Conservation (phyloP, 2,797 vertebrate species). For the Podarcis siculus region DNA sequence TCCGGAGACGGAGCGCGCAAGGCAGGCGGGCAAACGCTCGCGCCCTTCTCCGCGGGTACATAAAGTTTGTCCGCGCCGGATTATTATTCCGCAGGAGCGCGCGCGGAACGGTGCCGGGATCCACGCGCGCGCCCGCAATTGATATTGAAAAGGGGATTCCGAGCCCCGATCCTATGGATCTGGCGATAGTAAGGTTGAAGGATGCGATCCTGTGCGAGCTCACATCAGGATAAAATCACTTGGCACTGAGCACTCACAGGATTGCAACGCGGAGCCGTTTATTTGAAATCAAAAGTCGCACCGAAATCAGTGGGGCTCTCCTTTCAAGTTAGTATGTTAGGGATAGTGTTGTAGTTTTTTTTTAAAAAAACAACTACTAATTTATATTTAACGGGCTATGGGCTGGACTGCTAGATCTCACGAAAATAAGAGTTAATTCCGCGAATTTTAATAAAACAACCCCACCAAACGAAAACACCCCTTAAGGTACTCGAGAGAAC, state of each 20-base stretch:
- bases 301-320: background rate
- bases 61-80: background rate
- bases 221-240: background rate
- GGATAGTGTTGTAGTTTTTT: no score
- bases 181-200: no score
- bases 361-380: background rate
- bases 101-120: background rate
- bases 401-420: no score
- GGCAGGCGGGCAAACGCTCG: background rate
- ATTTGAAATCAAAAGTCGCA: background rate
- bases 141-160: background rate
- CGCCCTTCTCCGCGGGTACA: background rate
- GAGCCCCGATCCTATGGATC: no score
- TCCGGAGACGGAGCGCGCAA: background rate
- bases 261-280: background rate
- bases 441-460: background rate
- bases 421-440: background rate
- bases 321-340: background rate
- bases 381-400: background rate
- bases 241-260: background rate
- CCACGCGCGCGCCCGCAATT: background rate
- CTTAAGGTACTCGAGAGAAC: no score
- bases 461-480: no score
- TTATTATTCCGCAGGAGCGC: no score
- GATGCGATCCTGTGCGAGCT: no score